phyloP scores from a whole-genome alignment of 2,113 vertebrate species.

The Chauna torquata region DNA sequence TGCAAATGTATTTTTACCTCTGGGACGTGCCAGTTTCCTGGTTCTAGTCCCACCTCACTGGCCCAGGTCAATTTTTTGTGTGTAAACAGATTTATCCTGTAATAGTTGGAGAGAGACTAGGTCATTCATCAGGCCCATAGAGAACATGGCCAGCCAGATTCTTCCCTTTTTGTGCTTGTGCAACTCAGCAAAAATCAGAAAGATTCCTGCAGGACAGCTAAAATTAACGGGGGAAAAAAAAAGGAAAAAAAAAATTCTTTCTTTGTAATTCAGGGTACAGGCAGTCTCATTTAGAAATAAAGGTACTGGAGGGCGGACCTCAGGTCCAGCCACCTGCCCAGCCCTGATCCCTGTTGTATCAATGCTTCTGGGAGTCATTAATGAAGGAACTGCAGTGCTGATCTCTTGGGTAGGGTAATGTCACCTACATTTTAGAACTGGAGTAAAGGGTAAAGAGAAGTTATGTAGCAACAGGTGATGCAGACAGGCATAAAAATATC shows the following conservation, averaged over 20 bases:
- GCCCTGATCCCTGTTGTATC: not conserved
- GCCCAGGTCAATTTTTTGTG: constrained; percentile 73
- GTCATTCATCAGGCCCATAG: constrained; percentile 61
- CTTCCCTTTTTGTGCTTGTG: not conserved
- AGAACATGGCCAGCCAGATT: constrained; percentile 37
- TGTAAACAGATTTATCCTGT: constrained; percentile 75
- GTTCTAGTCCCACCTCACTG: constrained; percentile 72
- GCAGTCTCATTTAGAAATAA: not conserved
- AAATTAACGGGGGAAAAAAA: not conserved
- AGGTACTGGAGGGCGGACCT: not conserved
- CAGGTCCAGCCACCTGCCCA: fast-evolving
- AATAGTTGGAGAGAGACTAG: constrained; percentile 59
- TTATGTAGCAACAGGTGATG: not conserved
- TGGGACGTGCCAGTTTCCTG: constrained; percentile 70
- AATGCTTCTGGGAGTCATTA: not conserved
- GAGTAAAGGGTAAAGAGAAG: not conserved
- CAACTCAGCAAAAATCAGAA: not conserved
- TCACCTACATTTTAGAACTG: not conserved
- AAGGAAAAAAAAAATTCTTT: not conserved
- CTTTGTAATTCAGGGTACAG: not conserved
- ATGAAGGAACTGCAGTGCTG: not conserved
- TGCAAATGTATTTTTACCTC: constrained; percentile 75
- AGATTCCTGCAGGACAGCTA: not conserved
- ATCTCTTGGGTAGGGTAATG: not conserved
- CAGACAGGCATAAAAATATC: not conserved